These are phyloP conservation scores for Setipinna tenuifilis DNA, from an alignment of 2,797 vertebrate species.

Conservation along the genomic window DNA sequence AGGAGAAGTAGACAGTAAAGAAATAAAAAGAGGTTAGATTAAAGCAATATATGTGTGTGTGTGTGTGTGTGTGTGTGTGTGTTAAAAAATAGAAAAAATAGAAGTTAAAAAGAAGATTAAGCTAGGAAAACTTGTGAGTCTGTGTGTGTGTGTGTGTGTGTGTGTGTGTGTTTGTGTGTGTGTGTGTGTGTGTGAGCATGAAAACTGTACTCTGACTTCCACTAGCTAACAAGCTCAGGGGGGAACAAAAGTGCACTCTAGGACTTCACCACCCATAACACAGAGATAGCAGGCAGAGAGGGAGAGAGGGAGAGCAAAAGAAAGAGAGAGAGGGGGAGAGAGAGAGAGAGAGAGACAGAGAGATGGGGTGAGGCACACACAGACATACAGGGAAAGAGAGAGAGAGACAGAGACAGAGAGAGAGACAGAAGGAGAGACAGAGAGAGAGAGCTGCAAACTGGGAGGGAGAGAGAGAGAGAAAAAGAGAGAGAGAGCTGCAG, in stretches of 20 bases:
- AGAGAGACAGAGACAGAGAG: too few relatives aligned
- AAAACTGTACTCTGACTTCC: constrained; percentile 3
- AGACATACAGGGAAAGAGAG: not conserved
- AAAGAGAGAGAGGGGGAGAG: not conserved
- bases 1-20: too few relatives aligned
- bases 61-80: not conserved
- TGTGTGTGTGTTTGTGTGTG: too few relatives aligned
- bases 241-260: not conserved
- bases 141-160: too few relatives aligned
- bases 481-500: not conserved
- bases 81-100: not conserved
- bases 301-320: not conserved
- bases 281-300: not conserved
- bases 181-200: not conserved
- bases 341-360: not conserved
- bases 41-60: too few relatives aligned
- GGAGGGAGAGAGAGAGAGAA: too few relatives aligned
- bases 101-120: not conserved
- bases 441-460: not conserved
- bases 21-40: too few relatives aligned
- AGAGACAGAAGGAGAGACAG: too few relatives aligned
- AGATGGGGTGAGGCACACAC: not conserved
- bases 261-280: not conserved
- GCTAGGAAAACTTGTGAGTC: too few relatives aligned
- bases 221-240: not conserved